Evolutionary conservation across 2,888 invertebrate species (phyloP), one percentile per base, ranked within the genome.

Genomic region (Folsomia candida): DNA sequence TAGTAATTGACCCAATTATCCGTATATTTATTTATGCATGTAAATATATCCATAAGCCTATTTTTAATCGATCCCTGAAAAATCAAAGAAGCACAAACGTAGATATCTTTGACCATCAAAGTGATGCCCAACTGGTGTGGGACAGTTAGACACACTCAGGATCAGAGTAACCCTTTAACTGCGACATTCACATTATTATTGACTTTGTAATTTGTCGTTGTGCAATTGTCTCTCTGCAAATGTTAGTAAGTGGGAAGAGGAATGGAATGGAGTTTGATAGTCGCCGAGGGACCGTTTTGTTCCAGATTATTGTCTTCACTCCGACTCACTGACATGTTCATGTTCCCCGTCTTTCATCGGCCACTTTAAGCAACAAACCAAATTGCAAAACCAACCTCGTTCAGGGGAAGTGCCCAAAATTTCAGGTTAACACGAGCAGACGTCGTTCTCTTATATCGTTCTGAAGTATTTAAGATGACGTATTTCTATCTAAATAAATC

Each of bases 301-400:
- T 77, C 78, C 69, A 78, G 76, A 80, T 80, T 80, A 80, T 80
- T 80, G 78, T 80, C 79, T 80, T 75, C 73, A 75, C 74, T 74
- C 73, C 69, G 74, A 74, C 74, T 76, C 74, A 69, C 73, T 80
- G 79, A 80, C 79, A 76, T 80, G 78, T 80, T 78, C 78, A 77
- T 78, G 77, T 76, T 74, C 75, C 76, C 67, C 70, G 76, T 76
- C 78, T 78, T 78, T 79, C 79, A 78, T 77, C 79, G 76, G 73
- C 68, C 74, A 29, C 75, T 37, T 37, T 37, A 37, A 71, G 70
- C 76, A n/a, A 54, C 54, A 54, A 54, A 54, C 6, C 20, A 71
- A 76, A 70, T 11, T 47, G 47, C 47, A 47, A 47, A 47, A 18
- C 47, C 9, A 47, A 47, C 47, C 47, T 47, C 18, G 47, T 47